These are phyloP conservation scores for Globodera ellingtonae DNA, from an alignment of 1,140 invertebrate species.

Conservation along the genomic window DNA sequence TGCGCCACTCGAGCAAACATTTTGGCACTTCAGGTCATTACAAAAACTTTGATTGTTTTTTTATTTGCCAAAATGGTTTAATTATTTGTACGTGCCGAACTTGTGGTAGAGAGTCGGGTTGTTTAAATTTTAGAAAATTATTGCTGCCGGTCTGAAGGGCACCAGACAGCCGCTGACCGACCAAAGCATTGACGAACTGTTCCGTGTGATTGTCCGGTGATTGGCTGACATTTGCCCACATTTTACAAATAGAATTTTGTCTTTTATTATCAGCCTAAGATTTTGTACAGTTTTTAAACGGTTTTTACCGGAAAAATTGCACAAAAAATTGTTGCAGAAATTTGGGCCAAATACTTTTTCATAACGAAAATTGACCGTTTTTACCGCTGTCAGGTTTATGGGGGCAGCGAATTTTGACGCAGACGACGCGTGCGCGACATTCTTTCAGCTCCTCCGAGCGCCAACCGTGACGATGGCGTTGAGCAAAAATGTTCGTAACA, in stretches of 20 bases:
- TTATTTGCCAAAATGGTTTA: neutral
- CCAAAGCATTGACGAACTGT: conserved; percentile 22
- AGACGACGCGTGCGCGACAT: conserved; percentile 1
- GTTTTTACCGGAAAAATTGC: conserved; percentile 14
- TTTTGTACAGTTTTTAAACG: too few relatives aligned
- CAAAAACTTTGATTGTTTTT: neutral
- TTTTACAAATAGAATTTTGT: too few relatives aligned
- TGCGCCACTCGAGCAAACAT: conserved; percentile 25
- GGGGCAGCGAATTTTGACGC: neutral
- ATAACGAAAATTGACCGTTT: too few relatives aligned
- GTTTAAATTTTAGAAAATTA: conserved; percentile 15
- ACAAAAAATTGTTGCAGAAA: neutral
- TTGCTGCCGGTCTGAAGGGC: conserved; percentile 32
- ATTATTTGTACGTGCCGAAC: neutral
- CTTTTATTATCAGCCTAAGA: too few relatives aligned
- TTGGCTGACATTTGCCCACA: too few relatives aligned
- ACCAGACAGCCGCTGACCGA: conserved; percentile 18
- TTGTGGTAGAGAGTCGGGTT: too few relatives aligned
- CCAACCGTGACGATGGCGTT: conserved; percentile 13
- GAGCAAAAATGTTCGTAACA: neutral
- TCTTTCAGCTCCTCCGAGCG: conserved; percentile 11
- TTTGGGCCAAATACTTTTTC: neutral
- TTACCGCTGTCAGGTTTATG: conserved; percentile 4
- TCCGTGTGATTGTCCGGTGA: conserved; percentile 25
- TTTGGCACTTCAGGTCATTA: conserved; percentile 15